Base-by-base conservation (phyloP, 1,140 invertebrate genomes). In the Alviniconcha marisindica region DNA sequence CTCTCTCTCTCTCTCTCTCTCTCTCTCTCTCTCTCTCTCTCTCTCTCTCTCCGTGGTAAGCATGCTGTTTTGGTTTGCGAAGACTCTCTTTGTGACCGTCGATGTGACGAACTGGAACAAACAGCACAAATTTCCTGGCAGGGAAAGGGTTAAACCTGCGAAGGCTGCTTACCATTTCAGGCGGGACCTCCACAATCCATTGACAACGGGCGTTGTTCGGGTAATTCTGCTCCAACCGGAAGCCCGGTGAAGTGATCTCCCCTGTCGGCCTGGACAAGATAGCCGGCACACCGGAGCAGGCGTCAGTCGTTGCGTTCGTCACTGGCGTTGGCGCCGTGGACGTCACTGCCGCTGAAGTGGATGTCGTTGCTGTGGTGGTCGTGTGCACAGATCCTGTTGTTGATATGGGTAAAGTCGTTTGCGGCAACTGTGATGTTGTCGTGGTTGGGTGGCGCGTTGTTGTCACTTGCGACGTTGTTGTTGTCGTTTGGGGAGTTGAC, bases 231-330 rank as follows among this genome's bases (percentile, higher is more conserved):
- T 40, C 33, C 1, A 0, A 15, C 24, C 33, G 21, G 42, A 76
- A 84, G 2, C 83, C 83, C 5, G 83, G 83, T 2, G 77, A 81
- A 28, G 69, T 51, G 5, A 84, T 63, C 24, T 38, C 31, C 28
- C 78, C 78, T 81, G 83, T 42, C 28, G 31, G 33, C 7, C n/a
- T 38, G 1, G 1, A 31, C 44, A 81, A n/a, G 10, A 77, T 69
- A 14, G 69, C 33, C 24, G 78, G 77, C 18, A 84, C 44, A 0
- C 83, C 83, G 38, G 83, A 84, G 56, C 83, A 84, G 21, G 83
- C 83, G 38, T n/a, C 14, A 2, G 40, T 77, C 7, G 77, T 31
- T 1, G n/a, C 40, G 33, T 66, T 54, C 2, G n/a, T 1, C n/a
- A 42, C 40, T n/a, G 36, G 44, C 33, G 51, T 44, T 24, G 78